phyloP scores from a whole-genome alignment of 1,140 invertebrate species.

The Aphis gossypii region DNA sequence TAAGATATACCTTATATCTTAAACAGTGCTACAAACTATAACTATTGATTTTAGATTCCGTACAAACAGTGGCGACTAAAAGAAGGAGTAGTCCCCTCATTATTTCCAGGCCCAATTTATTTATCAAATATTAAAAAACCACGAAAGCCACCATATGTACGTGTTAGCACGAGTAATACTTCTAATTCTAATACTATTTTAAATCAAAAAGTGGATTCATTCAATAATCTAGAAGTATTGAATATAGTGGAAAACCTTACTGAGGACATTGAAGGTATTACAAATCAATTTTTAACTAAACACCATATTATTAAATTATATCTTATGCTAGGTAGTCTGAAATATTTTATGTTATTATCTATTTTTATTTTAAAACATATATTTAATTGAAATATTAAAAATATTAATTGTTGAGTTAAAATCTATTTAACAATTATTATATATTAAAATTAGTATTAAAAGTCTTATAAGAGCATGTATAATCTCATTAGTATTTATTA shows the following conservation, averaged over 20 bases:
- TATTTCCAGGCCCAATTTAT: background rate
- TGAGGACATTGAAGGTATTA: background rate
- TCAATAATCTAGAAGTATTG: background rate
- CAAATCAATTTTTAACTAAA: background rate
- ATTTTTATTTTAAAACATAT: background rate
- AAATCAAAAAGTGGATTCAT: background rate
- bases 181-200: background rate
- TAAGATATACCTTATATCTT: too few relatives aligned
- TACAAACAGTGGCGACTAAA: slow-evolving; percentile 14
- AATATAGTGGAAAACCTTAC: background rate
- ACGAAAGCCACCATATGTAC: background rate
- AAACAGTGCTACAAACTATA: too few relatives aligned
- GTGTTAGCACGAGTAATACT: background rate
- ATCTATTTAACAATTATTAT: too few relatives aligned
- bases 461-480: too few relatives aligned
- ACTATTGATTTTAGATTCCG: background rate
- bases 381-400: background rate
- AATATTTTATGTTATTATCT: background rate
- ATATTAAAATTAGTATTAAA: too few relatives aligned
- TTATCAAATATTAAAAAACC: background rate
- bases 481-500: too few relatives aligned
- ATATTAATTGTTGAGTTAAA: background rate
- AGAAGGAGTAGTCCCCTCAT: background rate
- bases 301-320: background rate
- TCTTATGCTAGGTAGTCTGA: background rate